Base-by-base conservation (phyloP, 2,888 invertebrate species). In the Caprella mutica region DNA sequence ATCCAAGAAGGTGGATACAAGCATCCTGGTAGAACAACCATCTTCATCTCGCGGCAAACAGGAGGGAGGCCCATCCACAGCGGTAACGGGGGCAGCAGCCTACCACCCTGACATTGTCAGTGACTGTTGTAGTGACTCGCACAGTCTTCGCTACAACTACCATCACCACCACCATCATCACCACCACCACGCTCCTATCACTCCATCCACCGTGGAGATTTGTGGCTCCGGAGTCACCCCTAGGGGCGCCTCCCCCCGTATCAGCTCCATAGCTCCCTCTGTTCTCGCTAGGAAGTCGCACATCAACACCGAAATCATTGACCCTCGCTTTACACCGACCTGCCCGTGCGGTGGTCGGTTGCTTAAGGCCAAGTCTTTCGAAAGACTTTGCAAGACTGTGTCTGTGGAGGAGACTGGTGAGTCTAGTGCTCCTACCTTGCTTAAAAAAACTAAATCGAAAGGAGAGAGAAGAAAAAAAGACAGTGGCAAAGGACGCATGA, bases 101-200 rank as follows among this genome's bases (percentile, higher is more conserved):
- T 62, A 52, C 46, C 62, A 62, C 40, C 62, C 62, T n/a, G 62
- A 62, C 40, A 30, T 62, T 6, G 62, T 62, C 23, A 56, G 44
- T 5, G 44, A 40, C 9, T 56, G 48, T 43, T 62, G 56, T 33
- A 51, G 53, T 43, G 53, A 53, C 50, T 58, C 62, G n/a, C 54
- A 58, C 30, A 56, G 40, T 17, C 59, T 56, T 42, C 56, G 56
- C 27, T 53, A 60, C 50, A 52, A 60, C 53, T 46, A 60, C 53
- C 62, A 62, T 38, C 55, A 55, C 17, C 55, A 51, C 24, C 55
- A 55, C 46, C 55, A 61, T 33, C 44, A 39, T 29, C 48, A 51
- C 50, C 56, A 53, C 46, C 59, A 59, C 51, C 62, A 59, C 51
- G 51, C 51, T 12, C 44, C 44, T 19, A 26, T 55, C 1, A n/a